phyloP scores from a whole-genome alignment of 2,888 invertebrate genomes.

The Nudaria mundana region DNA sequence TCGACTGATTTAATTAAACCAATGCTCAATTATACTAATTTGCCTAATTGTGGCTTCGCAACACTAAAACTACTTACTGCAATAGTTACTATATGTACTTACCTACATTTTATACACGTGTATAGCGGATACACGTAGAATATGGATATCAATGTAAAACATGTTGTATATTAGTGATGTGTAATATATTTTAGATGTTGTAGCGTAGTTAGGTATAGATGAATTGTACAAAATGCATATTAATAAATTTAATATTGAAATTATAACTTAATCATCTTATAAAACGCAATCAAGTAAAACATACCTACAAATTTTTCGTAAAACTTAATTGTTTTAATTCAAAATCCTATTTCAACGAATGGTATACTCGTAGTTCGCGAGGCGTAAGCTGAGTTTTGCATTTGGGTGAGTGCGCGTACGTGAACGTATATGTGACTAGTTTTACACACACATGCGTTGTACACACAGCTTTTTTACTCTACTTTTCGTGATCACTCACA shows the following conservation, averaged over 20 bases:
- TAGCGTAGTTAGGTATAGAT: constrained; percentile 77
- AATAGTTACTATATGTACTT: constrained; percentile 41
- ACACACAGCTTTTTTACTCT: no score
- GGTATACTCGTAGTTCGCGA: no score
- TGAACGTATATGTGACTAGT: no score
- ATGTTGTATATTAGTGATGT: constrained; percentile 75
- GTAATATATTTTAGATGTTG: constrained; percentile 75
- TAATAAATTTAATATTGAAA: constrained; percentile 72
- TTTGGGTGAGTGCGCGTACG: no score
- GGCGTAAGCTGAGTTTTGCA: no score
- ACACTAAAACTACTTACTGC: constrained; percentile 38
- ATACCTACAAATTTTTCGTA: constrained; percentile 79
- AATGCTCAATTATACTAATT: constrained; percentile 46
- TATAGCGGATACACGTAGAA: constrained; percentile 56
- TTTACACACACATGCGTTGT: no score
- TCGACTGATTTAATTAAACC: constrained; percentile 14
- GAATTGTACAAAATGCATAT: constrained; percentile 80
- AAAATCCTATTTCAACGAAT: no score
- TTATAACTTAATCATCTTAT: constrained; percentile 77
- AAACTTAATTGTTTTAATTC: constrained; percentile 39
- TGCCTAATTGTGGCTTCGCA: constrained; percentile 43
- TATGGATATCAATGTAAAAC: constrained; percentile 70
- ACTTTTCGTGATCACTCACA: no score
- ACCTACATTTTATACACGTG: constrained; percentile 57
- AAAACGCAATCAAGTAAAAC: constrained; percentile 80